These are phyloP conservation scores for Synaphobranchus kaupii DNA, from an alignment of 2,797 vertebrate species.

Conservation along the genomic window DNA sequence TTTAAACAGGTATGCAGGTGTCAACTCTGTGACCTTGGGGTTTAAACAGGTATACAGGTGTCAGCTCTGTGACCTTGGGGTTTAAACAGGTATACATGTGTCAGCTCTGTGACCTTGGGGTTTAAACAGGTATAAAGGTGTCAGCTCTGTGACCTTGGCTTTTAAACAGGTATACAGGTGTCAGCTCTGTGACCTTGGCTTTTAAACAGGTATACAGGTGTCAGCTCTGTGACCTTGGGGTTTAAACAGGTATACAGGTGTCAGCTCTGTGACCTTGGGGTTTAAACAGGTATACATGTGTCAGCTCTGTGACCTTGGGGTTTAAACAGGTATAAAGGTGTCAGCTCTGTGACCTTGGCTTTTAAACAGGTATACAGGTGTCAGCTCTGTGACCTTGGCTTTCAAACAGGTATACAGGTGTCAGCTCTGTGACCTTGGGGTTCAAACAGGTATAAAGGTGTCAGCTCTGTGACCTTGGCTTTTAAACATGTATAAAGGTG, in stretches of 20 bases:
- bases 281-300: not conserved
- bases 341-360: too few relatives aligned
- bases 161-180: too few relatives aligned
- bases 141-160: conserved; percentile 57
- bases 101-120: too few relatives aligned
- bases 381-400: not conserved
- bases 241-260: too few relatives aligned
- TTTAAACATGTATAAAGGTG: not conserved
- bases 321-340: not conserved
- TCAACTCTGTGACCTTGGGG: too few relatives aligned
- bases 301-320: not conserved
- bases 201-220: not conserved
- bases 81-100: too few relatives aligned
- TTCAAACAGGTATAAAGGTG: not conserved
- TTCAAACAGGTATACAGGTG: not conserved
- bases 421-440: not conserved
- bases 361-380: not conserved
- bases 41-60: too few relatives aligned
- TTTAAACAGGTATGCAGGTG: not conserved
- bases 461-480: too few relatives aligned
- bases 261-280: not conserved
- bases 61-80: too few relatives aligned
- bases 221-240: conserved; percentile 59
- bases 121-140: not conserved
- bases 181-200: too few relatives aligned